Conservation (phyloP, 2,797 vertebrate species). For the Syndactyla subalaris region DNA sequence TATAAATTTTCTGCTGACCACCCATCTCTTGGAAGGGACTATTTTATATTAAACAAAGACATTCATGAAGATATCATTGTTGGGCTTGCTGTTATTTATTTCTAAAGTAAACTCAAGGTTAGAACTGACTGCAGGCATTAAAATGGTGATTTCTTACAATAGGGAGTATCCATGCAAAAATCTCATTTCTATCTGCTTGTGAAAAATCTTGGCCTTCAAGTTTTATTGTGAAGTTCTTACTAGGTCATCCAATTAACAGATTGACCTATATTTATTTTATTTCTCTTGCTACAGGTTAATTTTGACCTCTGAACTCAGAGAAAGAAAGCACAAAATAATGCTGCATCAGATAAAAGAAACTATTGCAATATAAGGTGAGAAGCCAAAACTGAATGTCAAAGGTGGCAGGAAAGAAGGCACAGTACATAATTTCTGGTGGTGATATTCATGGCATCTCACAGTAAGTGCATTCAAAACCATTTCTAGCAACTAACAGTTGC, state of each 20-base stretch:
- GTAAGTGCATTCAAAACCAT: slow-evolving; percentile 30
- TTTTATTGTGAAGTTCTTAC: not conserved
- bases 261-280: slow-evolving; percentile 3
- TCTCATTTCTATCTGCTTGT: slow-evolving; percentile 13
- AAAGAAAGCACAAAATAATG: slow-evolving; percentile 40
- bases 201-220: slow-evolving; percentile 6
- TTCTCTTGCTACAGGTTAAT: slow-evolving; percentile 39
- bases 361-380: not conserved
- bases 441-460: slow-evolving; percentile 20
- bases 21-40: not conserved
- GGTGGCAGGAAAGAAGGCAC: slow-evolving; percentile 37
- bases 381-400: slow-evolving; percentile 47
- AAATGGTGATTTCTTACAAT: slow-evolving; percentile 14
- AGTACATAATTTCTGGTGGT: not conserved
- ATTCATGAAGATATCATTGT: slow-evolving; percentile 32
- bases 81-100: slow-evolving; percentile 51
- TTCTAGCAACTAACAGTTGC: not conserved
- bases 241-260: slow-evolving; percentile 17
- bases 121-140: slow-evolving; percentile 44
- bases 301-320: slow-evolving; percentile 49
- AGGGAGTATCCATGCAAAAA: not conserved
- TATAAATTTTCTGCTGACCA: not conserved
- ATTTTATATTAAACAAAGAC: slow-evolving; percentile 20
- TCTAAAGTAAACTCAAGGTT: slow-evolving; percentile 62
- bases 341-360: slow-evolving; percentile 10